Conservation (phyloP, 2,797 vertebrate genomes). For the Pangasius krempfi region DNA sequence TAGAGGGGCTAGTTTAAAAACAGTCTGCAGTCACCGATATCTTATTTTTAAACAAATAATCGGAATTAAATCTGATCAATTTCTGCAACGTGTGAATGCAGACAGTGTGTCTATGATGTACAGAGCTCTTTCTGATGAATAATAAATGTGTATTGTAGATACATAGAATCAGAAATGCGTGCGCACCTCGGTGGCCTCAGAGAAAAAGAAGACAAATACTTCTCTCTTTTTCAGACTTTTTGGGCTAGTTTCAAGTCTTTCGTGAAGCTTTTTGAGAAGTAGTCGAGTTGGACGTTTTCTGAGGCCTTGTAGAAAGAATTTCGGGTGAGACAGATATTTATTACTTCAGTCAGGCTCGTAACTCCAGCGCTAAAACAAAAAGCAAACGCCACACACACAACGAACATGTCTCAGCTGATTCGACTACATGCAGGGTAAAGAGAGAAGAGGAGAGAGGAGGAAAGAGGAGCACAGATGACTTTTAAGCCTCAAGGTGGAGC, state of each 20-base stretch:
- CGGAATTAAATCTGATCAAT: neutral
- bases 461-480: neutral
- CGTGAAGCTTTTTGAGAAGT: neutral
- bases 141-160: neutral
- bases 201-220: neutral
- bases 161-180: neutral
- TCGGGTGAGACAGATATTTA: neutral
- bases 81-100: neutral
- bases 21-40: neutral
- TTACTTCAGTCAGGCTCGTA: neutral
- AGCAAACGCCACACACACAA: neutral
- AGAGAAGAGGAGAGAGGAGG: neutral
- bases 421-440: neutral
- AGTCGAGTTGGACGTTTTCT: neutral
- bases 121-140: no score
- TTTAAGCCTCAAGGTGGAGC: slow-evolving; percentile 23
- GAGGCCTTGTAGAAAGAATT: neutral
- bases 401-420: neutral
- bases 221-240: neutral
- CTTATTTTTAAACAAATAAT: neutral
- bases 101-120: neutral
- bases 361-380: neutral
- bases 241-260: neutral
- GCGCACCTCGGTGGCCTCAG: no score
- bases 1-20: neutral